phyloP scores from a whole-genome alignment of 2,797 vertebrate genomes.

The Smutsia temminckii region DNA sequence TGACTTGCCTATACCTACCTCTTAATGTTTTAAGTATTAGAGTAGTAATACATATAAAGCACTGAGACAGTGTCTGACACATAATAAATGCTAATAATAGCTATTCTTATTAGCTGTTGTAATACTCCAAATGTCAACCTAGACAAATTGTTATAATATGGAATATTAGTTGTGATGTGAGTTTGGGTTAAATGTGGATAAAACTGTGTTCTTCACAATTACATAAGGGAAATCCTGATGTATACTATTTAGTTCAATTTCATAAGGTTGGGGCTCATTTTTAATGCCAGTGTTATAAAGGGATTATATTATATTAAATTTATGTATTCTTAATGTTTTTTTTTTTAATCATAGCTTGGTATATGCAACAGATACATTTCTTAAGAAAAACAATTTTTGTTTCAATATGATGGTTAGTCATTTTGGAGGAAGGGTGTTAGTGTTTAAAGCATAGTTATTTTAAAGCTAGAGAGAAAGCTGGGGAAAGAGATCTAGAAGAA shows the following conservation, averaged over 20 bases:
- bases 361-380: neutral
- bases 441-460: conserved; percentile 26
- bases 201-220: conserved; percentile 16
- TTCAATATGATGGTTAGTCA: conserved; percentile 15
- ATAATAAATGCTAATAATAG: conserved; percentile 17
- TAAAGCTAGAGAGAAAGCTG: neutral
- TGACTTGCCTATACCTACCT: neutral
- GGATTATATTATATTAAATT: neutral
- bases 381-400: conserved; percentile 25
- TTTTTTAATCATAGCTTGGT: neutral
- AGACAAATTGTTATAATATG: neutral
- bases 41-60: neutral
- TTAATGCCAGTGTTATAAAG: conserved; percentile 30
- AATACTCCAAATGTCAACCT: neutral
- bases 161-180: neutral
- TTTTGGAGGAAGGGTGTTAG: conserved; percentile 25
- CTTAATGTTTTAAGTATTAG: neutral
- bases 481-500: conserved; percentile 6
- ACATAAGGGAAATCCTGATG: neutral
- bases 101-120: neutral
- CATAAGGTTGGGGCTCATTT: neutral
- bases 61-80: neutral
- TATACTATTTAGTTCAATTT: neutral
- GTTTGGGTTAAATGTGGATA: conserved; percentile 19
- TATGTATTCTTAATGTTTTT: neutral